Conservation (phyloP, 1,140 invertebrate genomes). For the Aleiodes sp. region DNA sequence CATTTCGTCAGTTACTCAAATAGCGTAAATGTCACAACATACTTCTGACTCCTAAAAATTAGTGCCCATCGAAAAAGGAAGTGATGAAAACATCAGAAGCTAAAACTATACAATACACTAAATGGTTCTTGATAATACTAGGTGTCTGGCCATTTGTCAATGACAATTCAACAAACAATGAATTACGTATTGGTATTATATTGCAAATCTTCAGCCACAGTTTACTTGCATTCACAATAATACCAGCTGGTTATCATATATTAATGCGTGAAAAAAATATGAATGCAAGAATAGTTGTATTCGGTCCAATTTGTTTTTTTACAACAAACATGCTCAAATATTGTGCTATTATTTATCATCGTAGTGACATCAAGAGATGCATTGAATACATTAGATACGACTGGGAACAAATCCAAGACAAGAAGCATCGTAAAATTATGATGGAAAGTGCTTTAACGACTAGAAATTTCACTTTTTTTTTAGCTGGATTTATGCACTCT, state of each 20-base stretch:
- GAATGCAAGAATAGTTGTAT: conserved; percentile 28
- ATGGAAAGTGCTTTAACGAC: background rate
- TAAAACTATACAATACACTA: background rate
- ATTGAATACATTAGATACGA: conserved; percentile 12
- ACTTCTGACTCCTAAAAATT: background rate
- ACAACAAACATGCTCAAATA: conserved; percentile 38
- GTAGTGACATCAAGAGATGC: conserved; percentile 14
- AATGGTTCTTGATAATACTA: background rate
- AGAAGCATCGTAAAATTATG: conserved; percentile 15
- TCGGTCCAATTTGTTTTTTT: conserved; percentile 39
- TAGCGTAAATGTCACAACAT: too few species aligned
- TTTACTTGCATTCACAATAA: background rate
- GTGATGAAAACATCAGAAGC: background rate
- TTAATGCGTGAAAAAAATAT: background rate
- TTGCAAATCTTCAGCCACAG: background rate
- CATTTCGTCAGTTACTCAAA: too few species aligned
- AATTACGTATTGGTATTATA: background rate
- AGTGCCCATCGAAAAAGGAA: background rate
- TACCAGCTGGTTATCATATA: conserved; percentile 3
- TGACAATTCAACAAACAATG: background rate
- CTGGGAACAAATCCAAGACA: background rate
- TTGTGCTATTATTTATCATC: background rate
- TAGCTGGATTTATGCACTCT: conserved; percentile 7
- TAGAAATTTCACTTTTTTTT: conserved; percentile 15
- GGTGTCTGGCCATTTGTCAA: conserved; percentile 16